Base-by-base conservation (phyloP, 2,888 invertebrate genomes). In the Drosophila leonis region DNA sequence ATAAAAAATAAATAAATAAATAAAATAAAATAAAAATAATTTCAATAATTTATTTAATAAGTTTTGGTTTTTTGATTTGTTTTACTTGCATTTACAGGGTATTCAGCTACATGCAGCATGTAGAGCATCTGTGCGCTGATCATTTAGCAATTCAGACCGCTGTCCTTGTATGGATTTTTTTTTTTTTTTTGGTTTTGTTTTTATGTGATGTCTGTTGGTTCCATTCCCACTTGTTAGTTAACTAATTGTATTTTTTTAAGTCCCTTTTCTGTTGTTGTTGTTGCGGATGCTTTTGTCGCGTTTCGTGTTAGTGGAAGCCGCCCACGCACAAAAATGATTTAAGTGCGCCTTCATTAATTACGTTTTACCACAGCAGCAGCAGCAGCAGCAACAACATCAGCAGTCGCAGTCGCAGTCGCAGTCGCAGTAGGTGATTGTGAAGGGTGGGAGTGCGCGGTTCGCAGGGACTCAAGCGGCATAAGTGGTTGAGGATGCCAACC, bases 311-410 rank as follows among this genome's bases (percentile, higher is more conserved):
- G 63, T 65, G 67, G 71, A 48, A 69, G 61, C 56, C 66, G 65
- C 78, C 88, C 77, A 88, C 86, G 86, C 84, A 88, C 88, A 80
- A 80, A 84, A 84, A 86, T 88, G 88, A 88, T 85, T 84, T 83
- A 88, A 88, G 83, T 86, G 78, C 78, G 88, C 84, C 76, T 83
- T 81, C 85, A 85, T 85, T 85, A 85, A 85, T 85, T 85, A 85
- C 84, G 62, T 83, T 84, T 85, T 55, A 65, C 71, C 80, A 55
- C 80, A 48, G 64, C 48, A 69, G 46, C 41, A 44, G 27, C 62
- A 24, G 54, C 48, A 35, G 41, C 37, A 24, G 4, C 24, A 24
- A 4, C 24, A 24, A 4, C 24, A 24, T 2, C 24, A 24, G 24
- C 24, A 24, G 3, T 31, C 29, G 57, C 44, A 41, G 37, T 10